Conservation (phyloP, 1,140 invertebrate genomes). For the Pantala flavescens region DNA sequence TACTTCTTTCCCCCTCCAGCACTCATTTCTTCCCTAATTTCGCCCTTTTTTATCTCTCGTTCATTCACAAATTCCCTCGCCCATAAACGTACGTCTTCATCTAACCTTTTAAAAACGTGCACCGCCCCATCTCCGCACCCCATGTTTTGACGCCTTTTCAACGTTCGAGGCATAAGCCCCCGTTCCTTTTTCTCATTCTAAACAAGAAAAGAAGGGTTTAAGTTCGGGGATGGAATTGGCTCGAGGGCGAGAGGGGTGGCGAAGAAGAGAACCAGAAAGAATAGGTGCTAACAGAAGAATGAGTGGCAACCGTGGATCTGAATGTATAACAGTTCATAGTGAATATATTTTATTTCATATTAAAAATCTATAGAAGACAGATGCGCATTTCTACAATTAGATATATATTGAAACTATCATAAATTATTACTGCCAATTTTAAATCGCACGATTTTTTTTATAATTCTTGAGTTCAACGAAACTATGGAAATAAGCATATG, state of each 20-base stretch:
- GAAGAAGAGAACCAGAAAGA: not conserved
- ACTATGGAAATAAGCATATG: too few relatives aligned
- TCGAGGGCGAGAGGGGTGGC: not conserved
- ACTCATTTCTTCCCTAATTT: slow-evolving; percentile 3
- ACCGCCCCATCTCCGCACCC: not conserved
- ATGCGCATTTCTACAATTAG: too few relatives aligned
- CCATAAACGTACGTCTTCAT: too few relatives aligned
- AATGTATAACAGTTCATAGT: too few relatives aligned
- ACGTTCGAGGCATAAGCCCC: not conserved
- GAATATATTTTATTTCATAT: too few relatives aligned
- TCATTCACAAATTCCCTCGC: not conserved
- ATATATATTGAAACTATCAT: too few relatives aligned
- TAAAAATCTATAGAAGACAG: too few relatives aligned
- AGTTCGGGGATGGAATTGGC: not conserved
- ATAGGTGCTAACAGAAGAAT: too few relatives aligned
- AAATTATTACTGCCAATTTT: too few relatives aligned
- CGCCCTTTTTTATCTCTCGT: not conserved
- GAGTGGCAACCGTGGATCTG: too few relatives aligned
- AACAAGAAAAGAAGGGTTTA: not conserved
- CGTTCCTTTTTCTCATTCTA: not conserved
- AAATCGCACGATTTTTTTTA: too few relatives aligned
- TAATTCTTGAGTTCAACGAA: too few relatives aligned
- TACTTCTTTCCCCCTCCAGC: not conserved
- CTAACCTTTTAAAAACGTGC: not conserved
- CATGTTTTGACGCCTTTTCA: not conserved